These are phyloP conservation scores for Platanista minor DNA, from an alignment of 2,113 vertebrate genomes.

Conservation along the genomic window DNA sequence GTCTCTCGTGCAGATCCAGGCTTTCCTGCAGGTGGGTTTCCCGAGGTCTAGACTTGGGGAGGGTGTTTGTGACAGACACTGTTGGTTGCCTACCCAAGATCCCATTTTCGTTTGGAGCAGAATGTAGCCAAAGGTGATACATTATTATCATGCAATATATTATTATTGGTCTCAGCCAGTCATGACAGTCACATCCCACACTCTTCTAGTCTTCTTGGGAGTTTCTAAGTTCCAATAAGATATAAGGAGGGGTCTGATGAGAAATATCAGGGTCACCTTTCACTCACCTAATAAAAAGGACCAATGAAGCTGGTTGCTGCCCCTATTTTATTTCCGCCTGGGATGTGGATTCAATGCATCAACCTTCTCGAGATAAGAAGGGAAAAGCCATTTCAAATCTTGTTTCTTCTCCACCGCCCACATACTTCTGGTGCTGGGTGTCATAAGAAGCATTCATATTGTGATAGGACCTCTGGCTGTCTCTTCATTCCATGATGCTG, in stretches of 20 bases:
- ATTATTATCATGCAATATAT: neutral
- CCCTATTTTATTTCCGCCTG: neutral
- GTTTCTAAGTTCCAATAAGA: neutral
- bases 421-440: neutral
- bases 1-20: neutral
- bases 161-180: neutral
- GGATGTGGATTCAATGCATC: neutral
- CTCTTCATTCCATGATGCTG: neutral
- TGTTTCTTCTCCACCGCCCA: neutral
- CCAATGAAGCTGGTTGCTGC: neutral
- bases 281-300: neutral
- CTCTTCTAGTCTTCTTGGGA: neutral
- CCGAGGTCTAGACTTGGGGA: neutral
- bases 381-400: neutral
- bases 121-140: neutral
- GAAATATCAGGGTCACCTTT: neutral
- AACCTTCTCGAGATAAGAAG: neutral
- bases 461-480: neutral
- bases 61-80: neutral
- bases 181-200: neutral
- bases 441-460: neutral
- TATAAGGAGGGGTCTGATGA: neutral
- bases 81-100: neutral
- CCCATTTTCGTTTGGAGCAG: neutral
- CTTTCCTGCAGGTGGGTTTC: neutral